Base-by-base conservation (phyloP, 2,113 vertebrate genomes). In the Chloebia gouldiae region DNA sequence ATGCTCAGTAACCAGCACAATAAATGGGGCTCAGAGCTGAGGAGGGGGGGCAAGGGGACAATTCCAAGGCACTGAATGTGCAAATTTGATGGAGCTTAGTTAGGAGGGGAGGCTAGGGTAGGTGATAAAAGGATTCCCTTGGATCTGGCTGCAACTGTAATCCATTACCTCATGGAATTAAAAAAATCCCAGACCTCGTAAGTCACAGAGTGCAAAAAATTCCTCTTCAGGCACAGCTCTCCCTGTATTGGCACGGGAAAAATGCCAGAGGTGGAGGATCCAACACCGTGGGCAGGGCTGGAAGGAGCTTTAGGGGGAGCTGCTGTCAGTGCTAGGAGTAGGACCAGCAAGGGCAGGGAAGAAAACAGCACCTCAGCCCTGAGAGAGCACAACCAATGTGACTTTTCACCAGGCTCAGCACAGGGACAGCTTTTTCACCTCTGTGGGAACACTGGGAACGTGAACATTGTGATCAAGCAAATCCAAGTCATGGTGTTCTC, bases 381-480 rank as follows among this genome's bases (percentile, higher is more conserved):
- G 64, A 60, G 81, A 13, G 40, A 53, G 73, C 81, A 81, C 56
- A 6, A 14, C 13, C 3, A 0, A 2, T 0, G 7, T 0, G 42
- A 31, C 28, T 72, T 17, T 20, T 49, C 61, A 76, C 8, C 61
- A 75, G 56, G 13, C n/a, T 50, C 56, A 78, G 56, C 69, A 64
- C 79, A 76, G 66, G 68, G 42, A 44, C 1, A 1, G 53, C 57
- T 83, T 23, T 81, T 23, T 78, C 77, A 84, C 72, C 81, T 79
- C 73, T 31, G 23, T 24, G 33, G 69, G 61, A 78, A 64, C 13
- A 1, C 13, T 0, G 4, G 39, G 44, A 84, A 73, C 20, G 6
- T 1, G 17, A 71, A 18, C 23, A 20, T 15, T 1, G 2, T 30
- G 72, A 44, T 21, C 14, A 14, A 75, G 69, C 37, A 54, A 84